phyloP scores from a whole-genome alignment of 2,888 invertebrate genomes.

The Sarcophaga caerulescens region DNA sequence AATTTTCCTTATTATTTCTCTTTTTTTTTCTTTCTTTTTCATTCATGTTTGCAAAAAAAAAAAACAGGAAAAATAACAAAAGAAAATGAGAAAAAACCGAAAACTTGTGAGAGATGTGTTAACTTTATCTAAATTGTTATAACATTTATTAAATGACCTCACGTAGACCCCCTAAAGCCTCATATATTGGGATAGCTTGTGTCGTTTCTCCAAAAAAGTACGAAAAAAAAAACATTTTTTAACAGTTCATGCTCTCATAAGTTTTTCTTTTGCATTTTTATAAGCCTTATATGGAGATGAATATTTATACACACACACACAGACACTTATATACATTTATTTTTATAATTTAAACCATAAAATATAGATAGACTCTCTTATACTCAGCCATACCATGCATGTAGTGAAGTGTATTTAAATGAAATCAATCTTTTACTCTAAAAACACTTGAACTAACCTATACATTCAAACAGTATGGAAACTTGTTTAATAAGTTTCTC shows the following conservation, averaged over 20 bases:
- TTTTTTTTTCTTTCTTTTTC: background rate
- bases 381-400: too few species aligned
- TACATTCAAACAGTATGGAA: background rate
- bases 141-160: constrained; percentile 79
- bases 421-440: background rate
- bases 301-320: background rate
- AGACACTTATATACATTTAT: background rate
- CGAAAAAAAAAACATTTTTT: background rate
- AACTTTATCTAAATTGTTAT: constrained; percentile 79
- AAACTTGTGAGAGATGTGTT: constrained; percentile 74
- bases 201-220: background rate
- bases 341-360: background rate
- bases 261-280: background rate
- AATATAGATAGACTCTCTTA: background rate
- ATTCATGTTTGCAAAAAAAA: background rate
- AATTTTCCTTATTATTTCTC: background rate
- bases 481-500: background rate
- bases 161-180: constrained; percentile 70
- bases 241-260: background rate
- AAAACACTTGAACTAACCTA: background rate
- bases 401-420: background rate
- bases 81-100: background rate
- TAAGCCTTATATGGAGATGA: background rate
- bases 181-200: background rate
- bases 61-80: too few species aligned